These are phyloP conservation scores for Diogma glabrata DNA, from an alignment of 2,888 invertebrate genomes.

Conservation along the genomic window DNA sequence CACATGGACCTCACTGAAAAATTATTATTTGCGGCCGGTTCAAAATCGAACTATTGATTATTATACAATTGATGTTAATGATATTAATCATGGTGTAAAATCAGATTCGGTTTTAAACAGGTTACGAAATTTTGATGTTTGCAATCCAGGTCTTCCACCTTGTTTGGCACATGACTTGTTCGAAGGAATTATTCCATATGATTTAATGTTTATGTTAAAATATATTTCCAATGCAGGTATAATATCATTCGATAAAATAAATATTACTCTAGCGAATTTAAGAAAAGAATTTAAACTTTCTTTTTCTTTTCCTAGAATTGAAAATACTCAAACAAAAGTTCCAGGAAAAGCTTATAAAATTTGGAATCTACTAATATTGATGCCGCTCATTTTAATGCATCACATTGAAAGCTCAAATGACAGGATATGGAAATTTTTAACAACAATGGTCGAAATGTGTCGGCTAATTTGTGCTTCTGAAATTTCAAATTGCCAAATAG, in stretches of 20 bases:
- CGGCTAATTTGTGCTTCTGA: slow-evolving; percentile 1
- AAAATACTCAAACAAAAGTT: neutral
- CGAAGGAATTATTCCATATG: neutral
- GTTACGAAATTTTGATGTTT: neutral
- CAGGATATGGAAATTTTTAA: neutral
- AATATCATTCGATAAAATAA: neutral
- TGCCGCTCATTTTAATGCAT: neutral
- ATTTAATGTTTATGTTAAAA: neutral
- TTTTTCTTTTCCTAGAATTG: slow-evolving; percentile 2
- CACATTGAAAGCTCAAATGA: neutral
- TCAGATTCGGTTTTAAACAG: neutral
- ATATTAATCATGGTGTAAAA: neutral
- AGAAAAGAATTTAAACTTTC: neutral
- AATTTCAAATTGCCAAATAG: neutral
- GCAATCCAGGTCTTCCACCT: neutral
- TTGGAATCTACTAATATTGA: neutral
- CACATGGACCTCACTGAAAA: slow-evolving; percentile 7
- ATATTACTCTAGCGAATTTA: neutral
- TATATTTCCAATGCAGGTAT: neutral
- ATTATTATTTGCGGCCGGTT: neutral
- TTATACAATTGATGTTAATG: neutral
- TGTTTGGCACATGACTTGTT: neutral
- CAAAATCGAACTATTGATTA: neutral
- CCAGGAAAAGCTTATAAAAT: slow-evolving; percentile 4
- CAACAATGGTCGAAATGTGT: neutral